Conservation (phyloP, 2,888 invertebrate genomes). For the Parnassius smintheus region DNA sequence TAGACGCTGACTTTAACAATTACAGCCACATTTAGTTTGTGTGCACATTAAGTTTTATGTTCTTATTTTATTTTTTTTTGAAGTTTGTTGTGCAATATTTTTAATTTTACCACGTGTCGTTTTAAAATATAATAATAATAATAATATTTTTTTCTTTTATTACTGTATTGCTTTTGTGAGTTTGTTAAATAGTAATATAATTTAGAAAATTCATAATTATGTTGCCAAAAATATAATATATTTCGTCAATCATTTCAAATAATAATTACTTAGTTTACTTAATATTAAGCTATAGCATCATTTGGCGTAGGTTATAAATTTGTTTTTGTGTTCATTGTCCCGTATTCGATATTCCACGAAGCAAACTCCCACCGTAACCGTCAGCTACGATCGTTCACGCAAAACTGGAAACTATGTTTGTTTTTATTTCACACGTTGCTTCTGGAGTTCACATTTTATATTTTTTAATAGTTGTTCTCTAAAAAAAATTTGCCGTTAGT, state of each 20-base stretch:
- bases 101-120: too few species aligned
- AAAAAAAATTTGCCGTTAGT: slow-evolving; percentile 22
- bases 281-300: slow-evolving; percentile 9
- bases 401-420: slow-evolving; percentile 20
- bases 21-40: too few species aligned
- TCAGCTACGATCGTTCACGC: slow-evolving; percentile 12
- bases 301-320: slow-evolving; percentile 11
- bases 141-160: too few species aligned
- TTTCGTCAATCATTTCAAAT: too few species aligned
- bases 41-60: too few species aligned
- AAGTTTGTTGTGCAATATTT: too few species aligned
- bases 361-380: neutral
- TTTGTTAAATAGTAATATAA: too few species aligned
- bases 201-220: neutral
- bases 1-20: too few species aligned
- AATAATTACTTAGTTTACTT: neutral
- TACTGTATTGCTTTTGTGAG: too few species aligned
- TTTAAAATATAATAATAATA: too few species aligned
- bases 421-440: slow-evolving; percentile 15
- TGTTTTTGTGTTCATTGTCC: slow-evolving; percentile 12
- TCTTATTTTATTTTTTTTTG: too few species aligned
- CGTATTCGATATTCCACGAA: slow-evolving; percentile 19
- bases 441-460: slow-evolving; percentile 20
- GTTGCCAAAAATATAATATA: neutral
- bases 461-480: slow-evolving; percentile 25